Percentiles rank a stretch among this genome's conserved stretches.
These are phyloP conservation scores for Therioaphis trifolii DNA, from an alignment of 2,888 invertebrate species.

Conservation along the genomic window DNA sequence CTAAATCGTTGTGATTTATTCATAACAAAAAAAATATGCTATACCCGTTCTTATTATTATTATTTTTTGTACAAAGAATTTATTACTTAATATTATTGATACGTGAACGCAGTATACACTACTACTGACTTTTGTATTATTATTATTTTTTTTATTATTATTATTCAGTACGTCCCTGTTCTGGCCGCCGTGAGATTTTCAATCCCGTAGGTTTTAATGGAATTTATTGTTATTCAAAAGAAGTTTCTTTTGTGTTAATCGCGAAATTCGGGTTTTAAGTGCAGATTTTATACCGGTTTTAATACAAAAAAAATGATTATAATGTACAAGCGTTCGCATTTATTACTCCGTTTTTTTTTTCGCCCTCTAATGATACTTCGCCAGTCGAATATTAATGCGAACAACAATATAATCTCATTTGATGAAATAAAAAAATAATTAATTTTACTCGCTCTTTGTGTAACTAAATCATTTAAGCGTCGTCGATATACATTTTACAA, in stretches of 20 bases:
- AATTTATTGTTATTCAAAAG: constrained; percentile 44
- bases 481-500: no score
- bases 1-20: no score
- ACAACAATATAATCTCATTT: no score
- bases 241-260: constrained; percentile 21
- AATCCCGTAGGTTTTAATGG: not conserved
- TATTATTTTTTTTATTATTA: constrained; percentile 17
- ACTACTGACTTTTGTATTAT: no score
- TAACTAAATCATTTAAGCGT: no score
- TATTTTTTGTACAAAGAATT: no score
- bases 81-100: no score
- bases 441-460: no score
- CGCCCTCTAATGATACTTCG: not conserved
- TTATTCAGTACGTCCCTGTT: constrained; percentile 23
- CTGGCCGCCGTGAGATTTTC: not conserved
- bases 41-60: no score
- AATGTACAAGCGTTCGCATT: constrained; percentile 22
- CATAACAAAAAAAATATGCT: no score
- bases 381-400: not conserved
- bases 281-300: constrained; percentile 3
- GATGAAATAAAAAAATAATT: no score
- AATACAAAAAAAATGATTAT: not conserved
- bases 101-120: no score
- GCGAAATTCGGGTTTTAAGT: not conserved
- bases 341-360: not conserved